phyloP scores from a whole-genome alignment of 2,888 invertebrate species.

The Pterobdella sp. region DNA sequence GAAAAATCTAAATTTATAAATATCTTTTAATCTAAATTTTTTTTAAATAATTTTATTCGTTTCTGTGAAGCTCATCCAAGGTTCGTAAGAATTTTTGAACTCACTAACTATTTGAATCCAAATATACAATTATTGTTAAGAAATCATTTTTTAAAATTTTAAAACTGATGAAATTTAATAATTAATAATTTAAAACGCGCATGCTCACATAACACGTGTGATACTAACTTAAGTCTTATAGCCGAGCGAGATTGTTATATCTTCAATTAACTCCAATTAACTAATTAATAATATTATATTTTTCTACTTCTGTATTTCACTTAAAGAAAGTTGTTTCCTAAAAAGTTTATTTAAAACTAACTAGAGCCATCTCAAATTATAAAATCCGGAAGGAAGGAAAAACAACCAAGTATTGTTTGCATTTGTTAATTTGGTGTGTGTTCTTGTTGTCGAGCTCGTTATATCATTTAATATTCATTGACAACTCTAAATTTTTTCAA shows the following conservation, averaged over 20 bases:
- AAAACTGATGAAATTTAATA: neutral
- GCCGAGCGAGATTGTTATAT: neutral
- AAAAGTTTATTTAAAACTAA: neutral
- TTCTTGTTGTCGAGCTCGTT: neutral
- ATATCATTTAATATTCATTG: neutral
- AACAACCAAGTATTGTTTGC: constrained; percentile 14
- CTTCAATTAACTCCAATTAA: neutral
- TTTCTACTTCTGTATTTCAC: neutral
- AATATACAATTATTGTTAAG: too few species aligned
- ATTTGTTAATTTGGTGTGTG: constrained; percentile 12
- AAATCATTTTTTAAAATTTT: too few species aligned
- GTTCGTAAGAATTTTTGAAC: too few species aligned
- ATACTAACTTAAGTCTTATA: neutral
- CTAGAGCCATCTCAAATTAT: constrained; percentile 16
- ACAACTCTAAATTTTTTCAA: neutral
- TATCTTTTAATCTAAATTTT: too few species aligned
- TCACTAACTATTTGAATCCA: too few species aligned
- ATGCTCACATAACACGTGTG: constrained; percentile 13
- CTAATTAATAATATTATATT: neutral
- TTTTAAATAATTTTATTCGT: too few species aligned
- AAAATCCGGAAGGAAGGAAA: constrained; percentile 16
- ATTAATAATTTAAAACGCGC: constrained; percentile 12
- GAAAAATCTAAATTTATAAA: too few species aligned
- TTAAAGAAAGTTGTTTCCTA: neutral
- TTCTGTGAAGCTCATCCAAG: too few species aligned